A percentile compares a stretch with the other conserved stretches of the same genome.
Evolutionary conservation across 2,888 invertebrate species (phyloP).

Genomic region (Ariolimax columbianus): DNA sequence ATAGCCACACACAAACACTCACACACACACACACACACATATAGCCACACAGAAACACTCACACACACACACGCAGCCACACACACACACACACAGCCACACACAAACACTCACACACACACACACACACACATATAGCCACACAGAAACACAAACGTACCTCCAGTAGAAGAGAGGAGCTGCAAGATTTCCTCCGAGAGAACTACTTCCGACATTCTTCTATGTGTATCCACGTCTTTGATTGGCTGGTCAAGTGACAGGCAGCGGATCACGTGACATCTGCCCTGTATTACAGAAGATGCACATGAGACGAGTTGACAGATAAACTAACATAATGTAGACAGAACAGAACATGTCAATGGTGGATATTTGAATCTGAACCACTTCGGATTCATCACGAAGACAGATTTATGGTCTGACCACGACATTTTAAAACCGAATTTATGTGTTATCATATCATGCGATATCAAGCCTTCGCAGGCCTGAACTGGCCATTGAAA

Average conservation of each 20-base stretch:
- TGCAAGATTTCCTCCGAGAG: constrained; percentile 61
- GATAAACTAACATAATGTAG: too few species aligned
- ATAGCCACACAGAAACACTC: neutral
- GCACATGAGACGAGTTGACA: too few species aligned
- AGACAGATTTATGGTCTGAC: too few species aligned
- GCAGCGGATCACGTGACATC: constrained; percentile 66
- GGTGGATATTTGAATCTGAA: too few species aligned
- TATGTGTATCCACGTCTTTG: constrained; percentile 39
- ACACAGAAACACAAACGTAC: neutral
- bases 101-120: neutral
- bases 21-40: neutral
- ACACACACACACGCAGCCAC: too few species aligned
- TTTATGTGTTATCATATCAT: too few species aligned
- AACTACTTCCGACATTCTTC: constrained; percentile 51
- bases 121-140: neutral
- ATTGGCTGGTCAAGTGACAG: constrained; percentile 56
- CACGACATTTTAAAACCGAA: too few species aligned
- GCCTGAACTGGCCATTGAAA: too few species aligned
- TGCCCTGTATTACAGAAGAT: constrained; percentile 60
- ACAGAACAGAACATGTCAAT: too few species aligned
- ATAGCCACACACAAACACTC: too few species aligned
- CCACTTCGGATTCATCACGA: too few species aligned
- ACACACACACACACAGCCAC: neutral
- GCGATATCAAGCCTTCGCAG: too few species aligned
- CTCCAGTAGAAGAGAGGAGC: constrained; percentile 47